Conservation (phyloP, 2,888 invertebrate genomes). For the Drosophila robusta region DNA sequence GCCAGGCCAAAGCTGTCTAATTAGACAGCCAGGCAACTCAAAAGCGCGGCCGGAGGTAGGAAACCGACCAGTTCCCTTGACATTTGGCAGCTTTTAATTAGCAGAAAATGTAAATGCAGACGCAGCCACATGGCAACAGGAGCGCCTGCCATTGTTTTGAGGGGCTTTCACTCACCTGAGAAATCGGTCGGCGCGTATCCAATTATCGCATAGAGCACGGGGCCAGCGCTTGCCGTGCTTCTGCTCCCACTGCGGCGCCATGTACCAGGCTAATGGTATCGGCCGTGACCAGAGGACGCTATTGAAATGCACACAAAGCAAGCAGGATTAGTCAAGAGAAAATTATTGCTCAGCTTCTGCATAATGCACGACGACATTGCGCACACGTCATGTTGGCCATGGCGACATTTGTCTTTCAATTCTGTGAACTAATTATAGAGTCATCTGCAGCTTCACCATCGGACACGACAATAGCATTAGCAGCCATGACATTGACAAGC, state of each 20-base stretch:
- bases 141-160: not conserved
- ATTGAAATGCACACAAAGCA: constrained; percentile 1
- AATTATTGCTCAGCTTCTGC: not conserved
- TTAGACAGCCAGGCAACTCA: constrained; percentile 37
- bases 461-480: constrained; percentile 24
- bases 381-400: constrained; percentile 27
- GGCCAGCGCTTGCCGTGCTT: constrained; percentile 93
- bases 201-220: constrained; percentile 93
- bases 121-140: not conserved
- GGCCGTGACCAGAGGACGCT: constrained; percentile 95
- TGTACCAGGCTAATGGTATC: constrained; percentile 97
- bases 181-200: constrained; percentile 94
- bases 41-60: too few relatives aligned
- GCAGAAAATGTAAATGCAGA: constrained; percentile 54
- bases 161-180: constrained; percentile 84
- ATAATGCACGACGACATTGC: constrained; percentile 21
- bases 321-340: not conserved
- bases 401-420: constrained; percentile 10
- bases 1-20: constrained; percentile 34
- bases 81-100: constrained; percentile 60
- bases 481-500: constrained; percentile 1
- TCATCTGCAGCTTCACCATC: not conserved
- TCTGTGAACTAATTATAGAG: constrained; percentile 6
- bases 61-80: constrained; percentile 11
- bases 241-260: constrained; percentile 94